Conservation (phyloP, 2,797 vertebrate genomes). For the Alosa sapidissima region DNA sequence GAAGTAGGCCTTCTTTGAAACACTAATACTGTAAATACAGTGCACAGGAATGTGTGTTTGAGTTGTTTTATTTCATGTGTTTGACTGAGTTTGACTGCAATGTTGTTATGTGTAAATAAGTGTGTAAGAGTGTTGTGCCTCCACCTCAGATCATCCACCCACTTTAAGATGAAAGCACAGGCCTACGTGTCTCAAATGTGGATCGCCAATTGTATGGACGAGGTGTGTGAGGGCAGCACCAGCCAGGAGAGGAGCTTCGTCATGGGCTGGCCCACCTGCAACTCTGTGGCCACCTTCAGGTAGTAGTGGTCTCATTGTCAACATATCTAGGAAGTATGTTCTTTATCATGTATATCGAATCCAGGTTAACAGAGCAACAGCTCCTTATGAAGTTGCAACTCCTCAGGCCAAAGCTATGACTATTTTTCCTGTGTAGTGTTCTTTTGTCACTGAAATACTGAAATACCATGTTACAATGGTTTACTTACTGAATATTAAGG, state of each 20-base stretch:
- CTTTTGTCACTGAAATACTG: not conserved
- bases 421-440: too few relatives aligned
- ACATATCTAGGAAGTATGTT: too few relatives aligned
- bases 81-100: not conserved
- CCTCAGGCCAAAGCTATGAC: too few relatives aligned
- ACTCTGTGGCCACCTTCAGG: slow-evolving; percentile 93
- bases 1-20: not conserved
- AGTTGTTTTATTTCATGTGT: not conserved
- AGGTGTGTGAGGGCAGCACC: slow-evolving; percentile 90
- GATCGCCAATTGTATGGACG: slow-evolving; percentile 88
- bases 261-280: slow-evolving; percentile 93
- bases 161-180: slow-evolving; percentile 86
- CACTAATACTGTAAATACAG: not conserved
- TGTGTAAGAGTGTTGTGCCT: slow-evolving; percentile 6
- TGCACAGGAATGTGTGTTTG: not conserved
- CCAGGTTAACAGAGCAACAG: too few relatives aligned
- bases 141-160: slow-evolving; percentile 76
- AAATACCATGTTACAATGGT: not conserved
- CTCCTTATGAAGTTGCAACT: too few relatives aligned
- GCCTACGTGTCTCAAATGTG: slow-evolving; percentile 89
- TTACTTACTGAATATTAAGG: not conserved
- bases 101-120: slow-evolving; percentile 38
- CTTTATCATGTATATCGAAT: too few relatives aligned
- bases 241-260: slow-evolving; percentile 84
- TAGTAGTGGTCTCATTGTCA: slow-evolving; percentile 53